Percentiles rank a stretch among this genome's conserved stretches.
These are phyloP conservation scores for Oreotragus oreotragus DNA, from an alignment of 2,113 vertebrate genomes.

Conservation along the genomic window DNA sequence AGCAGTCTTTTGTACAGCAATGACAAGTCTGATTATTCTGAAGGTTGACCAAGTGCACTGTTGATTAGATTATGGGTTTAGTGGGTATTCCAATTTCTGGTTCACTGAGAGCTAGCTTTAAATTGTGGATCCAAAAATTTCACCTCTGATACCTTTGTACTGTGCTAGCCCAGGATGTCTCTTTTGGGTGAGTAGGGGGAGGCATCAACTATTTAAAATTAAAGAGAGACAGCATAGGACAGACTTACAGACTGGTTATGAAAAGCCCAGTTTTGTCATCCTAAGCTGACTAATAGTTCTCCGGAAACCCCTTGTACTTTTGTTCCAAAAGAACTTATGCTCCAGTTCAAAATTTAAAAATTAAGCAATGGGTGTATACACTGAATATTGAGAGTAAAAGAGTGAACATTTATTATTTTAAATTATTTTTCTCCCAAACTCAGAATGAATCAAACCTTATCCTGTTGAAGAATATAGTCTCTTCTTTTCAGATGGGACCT, in stretches of 20 bases:
- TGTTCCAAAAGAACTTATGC: neutral
- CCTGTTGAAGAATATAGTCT: neutral
- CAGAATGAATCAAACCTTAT: neutral
- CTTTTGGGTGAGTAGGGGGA: neutral
- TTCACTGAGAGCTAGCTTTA: conserved; percentile 6
- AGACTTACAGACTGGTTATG: neutral
- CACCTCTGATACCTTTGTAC: neutral
- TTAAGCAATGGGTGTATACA: neutral
- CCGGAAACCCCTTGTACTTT: neutral
- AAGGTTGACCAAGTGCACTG: conserved; percentile 45
- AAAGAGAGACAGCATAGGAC: neutral
- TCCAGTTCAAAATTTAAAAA: conserved; percentile 1
- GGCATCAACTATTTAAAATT: neutral
- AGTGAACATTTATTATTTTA: neutral
- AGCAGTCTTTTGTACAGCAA: conserved; percentile 60
- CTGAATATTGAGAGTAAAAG: neutral
- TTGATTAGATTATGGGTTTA: conserved; percentile 52
- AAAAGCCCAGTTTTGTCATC: neutral
- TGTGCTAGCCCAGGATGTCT: neutral
- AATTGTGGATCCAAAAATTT: neutral
- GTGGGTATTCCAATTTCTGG: conserved; percentile 33
- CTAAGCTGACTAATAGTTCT: neutral
- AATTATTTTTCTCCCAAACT: neutral
- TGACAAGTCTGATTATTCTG: conserved; percentile 55
- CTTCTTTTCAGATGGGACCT: neutral